Percentiles rank a stretch among this genome's conserved stretches.
phyloP scores from a whole-genome alignment of 2,888 invertebrate genomes.

The Agrochola litura region DNA sequence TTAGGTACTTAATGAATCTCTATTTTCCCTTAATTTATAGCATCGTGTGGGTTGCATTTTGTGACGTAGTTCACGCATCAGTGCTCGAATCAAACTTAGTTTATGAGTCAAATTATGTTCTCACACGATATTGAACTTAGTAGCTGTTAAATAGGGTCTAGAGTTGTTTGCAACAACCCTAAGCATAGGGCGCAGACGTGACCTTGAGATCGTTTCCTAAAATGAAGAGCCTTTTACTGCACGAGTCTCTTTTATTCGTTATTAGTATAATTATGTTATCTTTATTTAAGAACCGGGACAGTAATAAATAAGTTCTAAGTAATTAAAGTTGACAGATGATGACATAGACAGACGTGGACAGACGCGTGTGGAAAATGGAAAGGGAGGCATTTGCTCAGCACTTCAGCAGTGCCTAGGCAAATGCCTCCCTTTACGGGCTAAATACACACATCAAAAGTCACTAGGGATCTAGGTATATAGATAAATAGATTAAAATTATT shows the following conservation, averaged over 20 bases:
- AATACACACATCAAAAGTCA: no score
- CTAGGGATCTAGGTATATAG: no score
- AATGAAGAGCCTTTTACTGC: not conserved
- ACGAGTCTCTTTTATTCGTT: not conserved
- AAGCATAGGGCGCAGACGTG: conserved; percentile 32
- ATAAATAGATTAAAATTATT: not conserved
- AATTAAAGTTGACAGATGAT: no score
- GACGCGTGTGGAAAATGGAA: no score
- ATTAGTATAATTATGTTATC: not conserved
- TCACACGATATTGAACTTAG: not conserved
- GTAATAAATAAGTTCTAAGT: no score
- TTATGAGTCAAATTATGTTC: not conserved
- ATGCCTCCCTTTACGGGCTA: no score
- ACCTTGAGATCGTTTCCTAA: conserved; percentile 20
- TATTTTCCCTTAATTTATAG: not conserved
- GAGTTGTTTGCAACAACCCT: not conserved
- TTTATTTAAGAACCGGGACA: not conserved
- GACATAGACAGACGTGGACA: no score
- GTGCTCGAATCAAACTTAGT: not conserved
- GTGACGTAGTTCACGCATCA: conserved; percentile 17
- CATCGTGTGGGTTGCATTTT: not conserved
- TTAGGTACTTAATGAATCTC: not conserved
- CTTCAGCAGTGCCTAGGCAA: no score
- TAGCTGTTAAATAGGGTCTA: not conserved
- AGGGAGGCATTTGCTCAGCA: no score